Evolutionary conservation across 2,888 invertebrate genomes (phyloP).

Genomic region (Alloplasta piceator): DNA sequence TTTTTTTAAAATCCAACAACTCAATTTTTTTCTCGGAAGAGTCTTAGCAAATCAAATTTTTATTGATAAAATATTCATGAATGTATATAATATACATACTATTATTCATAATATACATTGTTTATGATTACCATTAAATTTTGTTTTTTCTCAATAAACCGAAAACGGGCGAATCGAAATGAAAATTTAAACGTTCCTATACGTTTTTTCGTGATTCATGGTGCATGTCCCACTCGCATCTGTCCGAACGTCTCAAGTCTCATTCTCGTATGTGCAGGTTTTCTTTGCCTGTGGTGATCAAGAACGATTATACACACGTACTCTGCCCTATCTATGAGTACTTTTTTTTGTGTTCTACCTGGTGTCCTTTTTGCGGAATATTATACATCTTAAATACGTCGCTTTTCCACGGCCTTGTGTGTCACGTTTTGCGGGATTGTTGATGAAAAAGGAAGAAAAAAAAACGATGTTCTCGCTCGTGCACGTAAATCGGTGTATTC

Average conservation of each 20-base stretch:
- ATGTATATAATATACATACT: too few species aligned
- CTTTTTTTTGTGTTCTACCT: conserved; percentile 47
- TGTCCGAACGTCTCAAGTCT: conserved; percentile 61
- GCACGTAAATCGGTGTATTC: conserved; percentile 25
- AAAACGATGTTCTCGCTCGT: too few species aligned
- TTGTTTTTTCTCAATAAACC: not conserved
- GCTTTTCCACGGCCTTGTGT: not conserved
- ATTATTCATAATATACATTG: too few species aligned
- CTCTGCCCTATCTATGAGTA: conserved; percentile 8
- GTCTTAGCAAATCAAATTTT: too few species aligned
- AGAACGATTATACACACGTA: conserved; percentile 34
- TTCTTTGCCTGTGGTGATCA: conserved; percentile 43
- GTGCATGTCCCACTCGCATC: conserved; percentile 61
- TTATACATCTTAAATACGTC: not conserved
- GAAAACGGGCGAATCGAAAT: conserved; percentile 15
- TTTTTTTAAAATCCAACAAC: too few species aligned
- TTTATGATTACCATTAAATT: too few species aligned
- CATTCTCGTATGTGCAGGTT: conserved; percentile 61
- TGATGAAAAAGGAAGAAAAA: conserved; percentile 33
- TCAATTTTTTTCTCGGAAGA: too few species aligned
- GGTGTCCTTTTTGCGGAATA: not conserved
- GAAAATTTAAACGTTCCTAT: conserved; percentile 51
- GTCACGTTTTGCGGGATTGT: conserved; percentile 15
- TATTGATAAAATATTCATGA: too few species aligned
- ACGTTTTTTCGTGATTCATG: conserved; percentile 65